Evolutionary conservation across 2,797 vertebrate species (phyloP).

Genomic region (Lutjanus campechanus): DNA sequence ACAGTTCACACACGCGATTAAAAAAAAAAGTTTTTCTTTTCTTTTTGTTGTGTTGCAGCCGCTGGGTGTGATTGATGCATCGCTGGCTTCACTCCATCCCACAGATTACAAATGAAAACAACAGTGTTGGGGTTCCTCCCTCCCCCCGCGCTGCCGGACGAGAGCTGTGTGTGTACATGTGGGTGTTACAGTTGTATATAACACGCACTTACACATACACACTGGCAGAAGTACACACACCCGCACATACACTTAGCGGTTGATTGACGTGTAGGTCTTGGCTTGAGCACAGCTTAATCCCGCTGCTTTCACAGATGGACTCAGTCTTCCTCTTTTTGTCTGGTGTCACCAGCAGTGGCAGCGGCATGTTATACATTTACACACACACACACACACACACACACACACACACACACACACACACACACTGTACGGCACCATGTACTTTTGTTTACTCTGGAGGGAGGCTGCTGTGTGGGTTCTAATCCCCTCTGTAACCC

Average conservation of each 20-base stretch:
- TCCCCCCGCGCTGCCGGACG: slow-evolving; percentile 48
- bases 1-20: not conserved
- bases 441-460: slow-evolving; percentile 74
- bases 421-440: slow-evolving; percentile 42
- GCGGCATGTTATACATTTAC: slow-evolving; percentile 55
- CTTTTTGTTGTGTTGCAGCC: slow-evolving; percentile 33
- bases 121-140: slow-evolving; percentile 65
- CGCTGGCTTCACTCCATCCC: slow-evolving; percentile 60
- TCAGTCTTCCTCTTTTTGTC: slow-evolving; percentile 81
- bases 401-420: slow-evolving; percentile 42
- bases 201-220: slow-evolving; percentile 38
- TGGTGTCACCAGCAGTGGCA: slow-evolving; percentile 72
- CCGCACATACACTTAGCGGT: slow-evolving; percentile 62
- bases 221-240: slow-evolving; percentile 35
- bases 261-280: slow-evolving; percentile 82
- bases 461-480: slow-evolving; percentile 64
- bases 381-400: slow-evolving; percentile 56
- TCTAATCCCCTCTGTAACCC: slow-evolving; percentile 74
- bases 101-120: slow-evolving; percentile 76
- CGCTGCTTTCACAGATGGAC: slow-evolving; percentile 82
- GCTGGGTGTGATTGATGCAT: slow-evolving; percentile 62
- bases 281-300: slow-evolving; percentile 79
- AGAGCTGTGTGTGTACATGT: slow-evolving; percentile 27
- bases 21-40: slow-evolving; percentile 37
- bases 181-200: slow-evolving; percentile 43